Evolutionary conservation across 2,888 invertebrate genomes (phyloP).

Genomic region (Parascotia fuliginaria): DNA sequence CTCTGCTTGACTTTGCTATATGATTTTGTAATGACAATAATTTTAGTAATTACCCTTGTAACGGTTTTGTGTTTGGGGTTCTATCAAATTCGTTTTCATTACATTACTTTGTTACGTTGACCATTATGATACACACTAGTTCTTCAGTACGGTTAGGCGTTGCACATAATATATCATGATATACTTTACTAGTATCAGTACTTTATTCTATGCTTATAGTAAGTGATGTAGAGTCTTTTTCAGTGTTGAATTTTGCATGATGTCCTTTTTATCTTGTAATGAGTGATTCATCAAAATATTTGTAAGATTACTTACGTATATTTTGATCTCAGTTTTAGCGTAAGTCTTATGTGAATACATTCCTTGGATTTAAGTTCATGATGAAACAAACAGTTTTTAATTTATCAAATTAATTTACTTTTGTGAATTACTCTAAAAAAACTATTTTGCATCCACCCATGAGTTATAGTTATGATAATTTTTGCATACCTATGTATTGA

Average conservation of each 20-base stretch:
- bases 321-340: conserved; percentile 16
- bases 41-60: conserved; percentile 18
- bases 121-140: conserved; percentile 48
- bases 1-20: conserved; percentile 21
- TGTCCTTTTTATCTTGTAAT: conserved; percentile 11
- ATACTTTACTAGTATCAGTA: conserved; percentile 46
- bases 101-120: conserved; percentile 16
- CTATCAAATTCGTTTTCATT: conserved; percentile 24
- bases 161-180: conserved; percentile 45
- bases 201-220: conserved; percentile 43
- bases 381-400: no score
- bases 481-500: no score
- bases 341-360: conserved; percentile 7
- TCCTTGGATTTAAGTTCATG: no score
- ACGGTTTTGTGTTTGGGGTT: neutral
- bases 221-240: conserved; percentile 23
- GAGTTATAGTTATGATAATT: no score
- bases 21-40: conserved; percentile 17
- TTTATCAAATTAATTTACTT: no score
- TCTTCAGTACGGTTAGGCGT: conserved; percentile 44
- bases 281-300: conserved; percentile 12
- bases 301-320: conserved; percentile 8
- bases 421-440: no score
- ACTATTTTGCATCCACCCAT: no score
- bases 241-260: conserved; percentile 27